Conservation (phyloP, 2,797 vertebrate species). For the Acanthis flammea region DNA sequence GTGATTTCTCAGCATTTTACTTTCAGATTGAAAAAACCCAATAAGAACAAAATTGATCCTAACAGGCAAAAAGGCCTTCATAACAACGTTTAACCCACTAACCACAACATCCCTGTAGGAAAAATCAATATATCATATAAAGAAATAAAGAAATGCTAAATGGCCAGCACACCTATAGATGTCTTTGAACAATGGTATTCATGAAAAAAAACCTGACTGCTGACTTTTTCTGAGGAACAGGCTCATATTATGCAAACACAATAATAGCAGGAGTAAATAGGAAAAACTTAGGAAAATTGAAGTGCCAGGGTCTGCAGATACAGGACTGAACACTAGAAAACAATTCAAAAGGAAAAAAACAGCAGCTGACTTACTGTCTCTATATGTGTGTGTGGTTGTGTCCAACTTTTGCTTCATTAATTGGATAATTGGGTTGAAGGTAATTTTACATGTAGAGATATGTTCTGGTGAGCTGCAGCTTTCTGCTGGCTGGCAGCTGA, state of each 20-base stretch:
- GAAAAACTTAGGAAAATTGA: not conserved
- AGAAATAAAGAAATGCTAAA: not conserved
- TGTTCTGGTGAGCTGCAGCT: not conserved
- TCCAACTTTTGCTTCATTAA: not conserved
- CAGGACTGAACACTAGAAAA: not conserved
- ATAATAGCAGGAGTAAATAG: not conserved
- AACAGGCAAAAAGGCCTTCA: not conserved
- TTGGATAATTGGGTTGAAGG: not conserved
- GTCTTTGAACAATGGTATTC: not conserved
- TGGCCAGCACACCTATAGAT: not conserved
- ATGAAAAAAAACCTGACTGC: not conserved
- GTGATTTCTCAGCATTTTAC: not conserved
- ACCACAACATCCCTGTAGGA: not conserved
- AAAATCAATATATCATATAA: not conserved
- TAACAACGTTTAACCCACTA: not conserved
- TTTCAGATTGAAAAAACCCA: not conserved
- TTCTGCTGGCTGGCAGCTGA: not conserved
- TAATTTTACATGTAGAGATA: not conserved
- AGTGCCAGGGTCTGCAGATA: not conserved
- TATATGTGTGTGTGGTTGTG: not conserved
- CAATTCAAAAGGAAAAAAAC: not conserved
- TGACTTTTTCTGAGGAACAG: not conserved
- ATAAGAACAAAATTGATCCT: not conserved
- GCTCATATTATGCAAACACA: not conserved
- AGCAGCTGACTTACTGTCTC: not conserved